Evolutionary conservation across 2,797 vertebrate genomes (phyloP), one percentile per base, ranked within the genome.

Genomic region (Merluccius polli): DNA sequence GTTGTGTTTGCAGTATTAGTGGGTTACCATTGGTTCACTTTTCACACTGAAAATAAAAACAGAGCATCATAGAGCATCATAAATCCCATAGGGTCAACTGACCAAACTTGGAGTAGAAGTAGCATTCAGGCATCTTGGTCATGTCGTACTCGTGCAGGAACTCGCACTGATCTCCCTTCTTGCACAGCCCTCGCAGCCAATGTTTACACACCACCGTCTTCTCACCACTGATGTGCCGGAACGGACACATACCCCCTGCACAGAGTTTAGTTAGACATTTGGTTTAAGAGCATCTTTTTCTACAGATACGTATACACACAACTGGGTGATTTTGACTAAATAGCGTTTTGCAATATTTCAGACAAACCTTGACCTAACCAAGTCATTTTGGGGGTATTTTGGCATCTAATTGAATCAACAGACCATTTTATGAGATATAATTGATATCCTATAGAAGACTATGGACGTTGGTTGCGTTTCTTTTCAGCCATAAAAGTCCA

Each of bases 61-160:
- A 38, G 4, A 52, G 5, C 16, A 44, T 35, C 12, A 27, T 0
- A 18, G 63, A 59, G n/a, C n/a, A n/a, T n/a, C 30, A 30, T 27
- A n/a, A 9, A 38, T 6, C 21, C 52, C 32, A 13, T 8, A 0
- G 4, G 44, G 41, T 9, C 18, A 29, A 87, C 95, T 81, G 86
- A 99, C 98, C 98, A 12, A 99, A 99, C 88, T 99, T 99, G 65
- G 98, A 99, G 93, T 99, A 99, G 93, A 99, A 99, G 91, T 99
- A 99, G 90, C 98, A 99, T 84, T 99, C 98, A 0, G 98, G 98
- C 98, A 99, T 99, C 95, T 99, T 99, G 85, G 98, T 99, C 98
- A 99, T 99, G 91, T 99, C 98, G 3, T 99, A 99, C 73, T 99
- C 98, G 0, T 99, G 98, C 71, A 99, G 92, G 78, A 99, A 99